Conservation (phyloP, 2,797 vertebrate genomes). For the Hozukius guyotensis region DNA sequence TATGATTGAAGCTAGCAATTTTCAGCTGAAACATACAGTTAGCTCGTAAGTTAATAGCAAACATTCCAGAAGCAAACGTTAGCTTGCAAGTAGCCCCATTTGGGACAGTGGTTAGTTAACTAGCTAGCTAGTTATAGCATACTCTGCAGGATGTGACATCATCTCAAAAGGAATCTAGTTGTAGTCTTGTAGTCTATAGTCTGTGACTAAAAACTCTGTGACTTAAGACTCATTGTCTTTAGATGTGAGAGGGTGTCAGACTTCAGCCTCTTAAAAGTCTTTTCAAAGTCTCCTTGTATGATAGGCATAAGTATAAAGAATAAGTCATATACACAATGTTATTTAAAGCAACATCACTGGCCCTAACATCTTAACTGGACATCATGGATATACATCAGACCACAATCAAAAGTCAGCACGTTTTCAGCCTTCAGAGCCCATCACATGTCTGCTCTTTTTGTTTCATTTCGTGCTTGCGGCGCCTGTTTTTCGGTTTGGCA, state of each 20-base stretch:
- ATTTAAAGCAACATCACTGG: not conserved
- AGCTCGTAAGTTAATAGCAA: too few relatives aligned
- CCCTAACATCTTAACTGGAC: not conserved
- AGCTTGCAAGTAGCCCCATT: too few relatives aligned
- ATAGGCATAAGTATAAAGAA: not conserved
- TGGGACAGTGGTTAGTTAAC: too few relatives aligned
- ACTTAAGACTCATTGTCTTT: not conserved
- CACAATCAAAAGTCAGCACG: constrained; percentile 14
- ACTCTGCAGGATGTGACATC: too few relatives aligned
- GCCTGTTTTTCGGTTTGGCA: constrained; percentile 57
- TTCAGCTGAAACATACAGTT: too few relatives aligned
- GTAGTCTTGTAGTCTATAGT: too few relatives aligned
- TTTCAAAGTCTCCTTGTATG: not conserved
- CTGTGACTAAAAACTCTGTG: not conserved
- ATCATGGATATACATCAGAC: constrained; percentile 11
- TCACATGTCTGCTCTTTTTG: constrained; percentile 42
- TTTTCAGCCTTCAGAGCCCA: constrained; percentile 17
- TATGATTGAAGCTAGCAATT: too few relatives aligned
- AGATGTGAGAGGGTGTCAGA: not conserved
- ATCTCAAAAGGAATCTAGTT: too few relatives aligned
- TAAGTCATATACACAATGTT: not conserved
- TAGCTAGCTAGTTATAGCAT: too few relatives aligned
- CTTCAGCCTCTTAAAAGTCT: not conserved
- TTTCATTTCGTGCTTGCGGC: constrained; percentile 4
- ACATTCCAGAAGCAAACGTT: too few relatives aligned